A percentile compares a stretch with the other conserved stretches of the same genome.
Conservation (phyloP, 2,888 invertebrate species). For the Rhingia campestris region DNA sequence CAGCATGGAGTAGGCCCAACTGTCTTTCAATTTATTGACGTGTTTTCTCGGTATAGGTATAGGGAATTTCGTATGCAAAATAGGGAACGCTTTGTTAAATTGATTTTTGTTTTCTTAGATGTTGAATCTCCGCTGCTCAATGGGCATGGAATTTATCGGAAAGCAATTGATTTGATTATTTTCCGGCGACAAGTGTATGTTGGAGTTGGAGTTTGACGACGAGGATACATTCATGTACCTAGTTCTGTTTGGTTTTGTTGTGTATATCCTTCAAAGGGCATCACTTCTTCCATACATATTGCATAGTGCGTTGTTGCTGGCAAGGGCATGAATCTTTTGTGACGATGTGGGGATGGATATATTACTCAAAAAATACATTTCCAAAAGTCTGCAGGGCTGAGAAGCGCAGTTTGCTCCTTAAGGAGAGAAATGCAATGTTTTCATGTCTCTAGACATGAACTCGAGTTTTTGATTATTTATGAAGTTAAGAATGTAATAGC, state of each 20-base stretch:
- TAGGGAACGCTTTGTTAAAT: conserved; percentile 69
- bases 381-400: too few species aligned
- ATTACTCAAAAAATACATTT: too few species aligned
- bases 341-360: too few species aligned
- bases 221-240: neutral
- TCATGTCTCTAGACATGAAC: too few species aligned
- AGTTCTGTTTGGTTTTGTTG: neutral
- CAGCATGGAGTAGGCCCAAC: conserved; percentile 13
- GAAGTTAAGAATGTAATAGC: too few species aligned
- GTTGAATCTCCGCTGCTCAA: conserved; percentile 1
- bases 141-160: conserved; percentile 68
- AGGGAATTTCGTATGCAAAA: conserved; percentile 68
- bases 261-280: conserved; percentile 10
- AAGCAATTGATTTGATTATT: conserved; percentile 68
- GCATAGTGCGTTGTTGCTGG: too few species aligned
- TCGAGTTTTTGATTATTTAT: too few species aligned
- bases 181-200: conserved; percentile 55
- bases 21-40: conserved; percentile 73
- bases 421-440: too few species aligned
- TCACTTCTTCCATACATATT: neutral
- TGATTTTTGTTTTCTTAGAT: conserved; percentile 26
- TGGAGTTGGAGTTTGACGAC: conserved; percentile 1
- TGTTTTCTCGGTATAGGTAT: conserved; percentile 49
- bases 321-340: too few species aligned
- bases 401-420: too few species aligned